Evolutionary conservation across 2,113 vertebrate species (phyloP).

Genomic region (Chinchilla lanigera): DNA sequence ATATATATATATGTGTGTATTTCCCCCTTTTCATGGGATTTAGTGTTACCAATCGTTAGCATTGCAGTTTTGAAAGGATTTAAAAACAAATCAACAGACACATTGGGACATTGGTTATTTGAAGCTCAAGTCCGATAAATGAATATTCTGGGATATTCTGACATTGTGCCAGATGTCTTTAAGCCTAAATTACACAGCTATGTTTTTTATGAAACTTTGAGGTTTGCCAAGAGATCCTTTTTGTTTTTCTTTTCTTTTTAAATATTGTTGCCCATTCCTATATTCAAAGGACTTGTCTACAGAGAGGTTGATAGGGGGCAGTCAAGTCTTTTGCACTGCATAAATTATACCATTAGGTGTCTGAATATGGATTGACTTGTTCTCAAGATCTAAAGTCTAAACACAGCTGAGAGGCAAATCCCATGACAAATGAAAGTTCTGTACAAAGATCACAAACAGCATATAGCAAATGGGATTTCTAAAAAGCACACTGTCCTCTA

Average conservation of each 20-base stretch:
- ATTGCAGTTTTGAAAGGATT: constrained; percentile 88
- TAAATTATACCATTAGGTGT: constrained; percentile 91
- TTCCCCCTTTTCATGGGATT: constrained; percentile 83
- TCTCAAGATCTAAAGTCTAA: constrained; percentile 91
- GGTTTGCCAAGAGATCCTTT: constrained; percentile 86
- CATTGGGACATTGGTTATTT: constrained; percentile 88
- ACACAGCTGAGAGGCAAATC: constrained; percentile 92
- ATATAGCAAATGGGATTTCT: constrained; percentile 91
- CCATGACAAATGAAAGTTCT: constrained; percentile 90
- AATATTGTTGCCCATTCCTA: constrained; percentile 86
- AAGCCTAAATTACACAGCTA: constrained; percentile 83
- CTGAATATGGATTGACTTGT: constrained; percentile 89
- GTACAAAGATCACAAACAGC: constrained; percentile 89
- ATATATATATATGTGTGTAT: not conserved
- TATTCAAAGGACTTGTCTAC: constrained; percentile 88
- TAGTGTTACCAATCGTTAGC: constrained; percentile 84
- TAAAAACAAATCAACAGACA: constrained; percentile 93
- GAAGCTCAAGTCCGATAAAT: constrained; percentile 87
- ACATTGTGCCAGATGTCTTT: constrained; percentile 87
- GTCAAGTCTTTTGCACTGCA: constrained; percentile 88
- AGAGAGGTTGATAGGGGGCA: constrained; percentile 88
- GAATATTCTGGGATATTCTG: constrained; percentile 88
- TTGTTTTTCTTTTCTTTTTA: too few relatives aligned
- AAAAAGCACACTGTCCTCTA: constrained; percentile 86
- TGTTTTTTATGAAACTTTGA: constrained; percentile 87